Base-by-base conservation (phyloP, 1,140 invertebrate species). In the Meloidogyne exigua region DNA sequence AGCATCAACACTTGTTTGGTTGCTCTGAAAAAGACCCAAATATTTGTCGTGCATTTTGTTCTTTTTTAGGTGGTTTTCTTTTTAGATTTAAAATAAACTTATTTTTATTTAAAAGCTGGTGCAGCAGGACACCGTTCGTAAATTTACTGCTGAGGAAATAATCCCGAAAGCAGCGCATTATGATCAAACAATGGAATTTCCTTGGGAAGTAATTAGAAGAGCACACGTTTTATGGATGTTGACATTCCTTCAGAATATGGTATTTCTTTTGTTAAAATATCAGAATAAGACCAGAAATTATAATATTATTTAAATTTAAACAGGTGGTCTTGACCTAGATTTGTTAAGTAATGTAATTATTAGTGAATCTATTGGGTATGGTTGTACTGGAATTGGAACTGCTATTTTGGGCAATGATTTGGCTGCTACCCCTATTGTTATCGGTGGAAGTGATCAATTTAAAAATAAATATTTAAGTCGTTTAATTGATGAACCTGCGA, bases 131-230 rank as follows among this genome's bases (percentile, higher is more conserved):
- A 83, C 95, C n/a, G 93, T 94, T 0, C 89, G 92, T 21, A 97
- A 97, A 88, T 98, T 98, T 89, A 91, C 93, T 0, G 90, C 89
- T 72, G 94, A 98, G 85, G 95, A 96, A 89, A 94, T 98, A 79
- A 91, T 95, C 71, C 95, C 95, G 0, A 91, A 91, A 57, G 95
- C 95, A 62, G 92, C 93, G 2, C 91, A 98, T 77, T 92, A 94
- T 90, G 95, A 98, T 89, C 92, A 91, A 89, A 92, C 91, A 81
- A 95, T 94, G 83, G 92, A 94, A 63, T 99, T 93, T 89, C 96
- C 96, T 2, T 95, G 93, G 94, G 93, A 93, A 12, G 90, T 98
- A 79, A 89, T 98, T 3, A 97, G 98, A 89, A 96, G 97, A 88
- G 95, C 94, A 18, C 94, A 93, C 91, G 89, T 57, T 90, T 98